These are phyloP conservation scores for Baronia brevicornis DNA, from an alignment of 2,888 invertebrate species.

Conservation along the genomic window DNA sequence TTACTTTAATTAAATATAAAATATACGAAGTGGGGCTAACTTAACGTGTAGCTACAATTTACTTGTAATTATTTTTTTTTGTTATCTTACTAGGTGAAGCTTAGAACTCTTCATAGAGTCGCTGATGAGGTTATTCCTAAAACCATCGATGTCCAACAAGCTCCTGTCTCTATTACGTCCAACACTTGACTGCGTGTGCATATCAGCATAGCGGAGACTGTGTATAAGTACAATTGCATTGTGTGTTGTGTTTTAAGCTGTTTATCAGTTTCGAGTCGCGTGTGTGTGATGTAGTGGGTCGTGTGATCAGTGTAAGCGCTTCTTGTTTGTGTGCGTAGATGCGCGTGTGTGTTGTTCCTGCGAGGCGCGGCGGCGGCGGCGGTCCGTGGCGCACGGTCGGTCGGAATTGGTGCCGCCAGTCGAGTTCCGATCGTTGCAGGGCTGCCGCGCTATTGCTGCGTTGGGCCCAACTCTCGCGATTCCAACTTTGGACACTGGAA, in stretches of 20 bases:
- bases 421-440: slow-evolving; percentile 59
- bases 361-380: slow-evolving; percentile 45
- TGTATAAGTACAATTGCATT: slow-evolving; percentile 57
- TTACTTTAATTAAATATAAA: no score
- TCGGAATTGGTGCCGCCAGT: slow-evolving; percentile 57
- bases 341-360: slow-evolving; percentile 43
- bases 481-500: slow-evolving; percentile 72
- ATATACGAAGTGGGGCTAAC: no score
- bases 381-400: slow-evolving; percentile 33
- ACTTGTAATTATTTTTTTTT: slow-evolving; percentile 13
- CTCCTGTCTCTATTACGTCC: slow-evolving; percentile 8
- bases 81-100: slow-evolving; percentile 10
- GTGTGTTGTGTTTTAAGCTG: slow-evolving; percentile 60
- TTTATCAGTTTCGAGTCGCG: slow-evolving; percentile 57
- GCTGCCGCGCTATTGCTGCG: slow-evolving; percentile 55
- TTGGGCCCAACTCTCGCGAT: slow-evolving; percentile 57
- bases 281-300: slow-evolving; percentile 29
- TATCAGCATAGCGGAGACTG: slow-evolving; percentile 26
- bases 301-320: slow-evolving; percentile 28
- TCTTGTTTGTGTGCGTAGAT: slow-evolving; percentile 29
- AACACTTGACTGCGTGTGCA: slow-evolving; percentile 11
- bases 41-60: no score
- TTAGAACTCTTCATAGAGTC: slow-evolving; percentile 15
- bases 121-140: slow-evolving; percentile 21
- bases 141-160: slow-evolving; percentile 8